Conservation (phyloP, 2,797 vertebrate genomes). For the Bradypodion ventrale region DNA sequence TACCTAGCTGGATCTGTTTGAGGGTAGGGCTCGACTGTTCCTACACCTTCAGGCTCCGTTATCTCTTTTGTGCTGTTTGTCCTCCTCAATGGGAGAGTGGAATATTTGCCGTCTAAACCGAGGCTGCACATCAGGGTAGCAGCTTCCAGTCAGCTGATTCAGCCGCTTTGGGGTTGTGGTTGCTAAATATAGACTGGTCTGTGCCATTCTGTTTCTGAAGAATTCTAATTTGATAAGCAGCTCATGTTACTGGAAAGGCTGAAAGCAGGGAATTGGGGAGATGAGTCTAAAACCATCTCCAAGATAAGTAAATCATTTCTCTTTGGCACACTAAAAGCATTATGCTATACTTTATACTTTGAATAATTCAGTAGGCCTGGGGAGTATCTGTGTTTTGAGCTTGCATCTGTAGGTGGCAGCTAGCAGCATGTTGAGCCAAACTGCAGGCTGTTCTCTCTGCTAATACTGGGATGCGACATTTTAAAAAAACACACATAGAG, state of each 20-base stretch:
- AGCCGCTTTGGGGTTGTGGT: constrained; percentile 63
- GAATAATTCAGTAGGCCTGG: not conserved
- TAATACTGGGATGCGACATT: not conserved
- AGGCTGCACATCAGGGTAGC: constrained; percentile 54
- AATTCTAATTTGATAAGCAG: constrained; percentile 29
- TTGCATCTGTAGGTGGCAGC: not conserved
- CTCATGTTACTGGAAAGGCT: constrained; percentile 13
- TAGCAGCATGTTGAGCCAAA: fast-evolving
- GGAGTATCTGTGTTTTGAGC: not conserved
- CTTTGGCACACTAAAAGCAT: constrained; percentile 24
- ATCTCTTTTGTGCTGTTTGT: constrained; percentile 16
- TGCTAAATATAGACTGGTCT: constrained; percentile 68
- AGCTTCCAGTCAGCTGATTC: constrained; percentile 70
- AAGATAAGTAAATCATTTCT: constrained; percentile 9
- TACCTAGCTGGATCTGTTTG: constrained; percentile 41
- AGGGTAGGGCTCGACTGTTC: not conserved
- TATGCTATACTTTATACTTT: not conserved
- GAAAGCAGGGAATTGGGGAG: constrained; percentile 8
- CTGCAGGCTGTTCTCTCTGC: not conserved
- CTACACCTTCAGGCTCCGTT: not conserved
- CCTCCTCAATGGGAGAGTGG: constrained; percentile 18
- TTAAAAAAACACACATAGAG: not conserved
- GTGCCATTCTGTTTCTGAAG: constrained; percentile 52
- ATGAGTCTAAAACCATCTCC: not conserved
- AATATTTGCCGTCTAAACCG: constrained; percentile 49